Base-by-base conservation (phyloP, 64 coral and sea anemone species). In the Trachythela sp. region DNA sequence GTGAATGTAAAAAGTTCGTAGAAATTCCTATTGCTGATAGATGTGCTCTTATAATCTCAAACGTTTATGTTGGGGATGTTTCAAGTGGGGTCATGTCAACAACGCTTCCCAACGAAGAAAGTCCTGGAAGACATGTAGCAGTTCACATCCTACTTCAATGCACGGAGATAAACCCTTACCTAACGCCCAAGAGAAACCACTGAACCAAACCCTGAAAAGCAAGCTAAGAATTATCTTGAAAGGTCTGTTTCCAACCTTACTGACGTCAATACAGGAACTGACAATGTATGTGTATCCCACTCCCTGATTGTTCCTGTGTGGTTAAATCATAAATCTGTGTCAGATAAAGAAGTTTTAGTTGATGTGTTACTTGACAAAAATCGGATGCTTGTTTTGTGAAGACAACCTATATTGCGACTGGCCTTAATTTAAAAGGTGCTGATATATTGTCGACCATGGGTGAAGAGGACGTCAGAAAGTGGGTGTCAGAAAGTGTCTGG, bases 51-150 rank as follows among this genome's bases (percentile, higher is more conserved):
- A 34, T 54, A 7, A 49, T 49, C 20, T n/a, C 39, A 35, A 90
- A 90, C 40, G 30, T 54, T 26, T 90, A 36, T 90, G 89, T 26
- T 60, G 75, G 77, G 51, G 89, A 5, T 90, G 77, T 48, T 29
- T 90, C 9, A 40, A 84, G 26, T 90, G 37, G 51, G 89, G 89
- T 24, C 89, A 90, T 43, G 29, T 70, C n/a, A 84, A 45, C 30
- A 84, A 68, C 30, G 37, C 22, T 34, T 90, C 49, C 51, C 17
- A 48, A 18, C 60, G 56, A 41, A 90, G 58, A 34, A 70, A 31
- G 26, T 11, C 41, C 11, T 89, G 87, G 33, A 75, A 58, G 42
- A 75, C 33, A 8, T 89, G 87, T 36, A 49, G 29, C 10, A 0
- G 48, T 52, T 14, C n/a, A 17, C 85, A 86, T 26, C 85, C 85